Base-by-base conservation (phyloP, 1,140 invertebrate species). In the Phenacoccus solenopsis region DNA sequence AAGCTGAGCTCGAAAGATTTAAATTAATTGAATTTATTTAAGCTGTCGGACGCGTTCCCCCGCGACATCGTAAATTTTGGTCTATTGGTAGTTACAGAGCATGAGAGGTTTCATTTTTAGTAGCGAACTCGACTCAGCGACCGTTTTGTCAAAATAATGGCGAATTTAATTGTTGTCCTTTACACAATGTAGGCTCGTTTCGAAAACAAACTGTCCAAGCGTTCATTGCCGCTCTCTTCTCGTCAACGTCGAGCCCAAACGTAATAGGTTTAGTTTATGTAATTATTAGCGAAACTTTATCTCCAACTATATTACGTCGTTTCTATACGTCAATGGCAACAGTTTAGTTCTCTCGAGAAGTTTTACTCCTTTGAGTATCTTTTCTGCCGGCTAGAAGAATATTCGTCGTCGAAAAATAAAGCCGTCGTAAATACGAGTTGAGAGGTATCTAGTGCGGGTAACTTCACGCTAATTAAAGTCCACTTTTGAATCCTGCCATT, bases 191-290 rank as follows among this genome's bases (percentile, higher is more conserved):
- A 49, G 38, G 13, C 38, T 10, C 20, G 20, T 49, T 49, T 49
- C 38, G 3, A 49, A 49, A 49, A 16, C 38, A 49, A 49, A 49
- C 38, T 49, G 38, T n/a, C 38, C 38, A 49, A 49, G 20, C 16
- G 38, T 49, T 49, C 16, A 49, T 49, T 49, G 20, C 20, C n/a
- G n/a, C n/a, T n/a, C n/a, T n/a, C n/a, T n/a, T n/a, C n/a, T n/a
- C n/a, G n/a, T n/a, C n/a, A n/a, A n/a, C n/a, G n/a, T 16, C 38
- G 38, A 49, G 38, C 20, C n/a, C 20, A 49, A 32, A n/a, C 38
- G 38, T 49, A 49, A 49, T 49, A 49, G 38, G 38, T 49, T 49
- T 49, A 49, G 38, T 49, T 49, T 49, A 49, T 49, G 38, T 49
- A 49, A 49, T 49, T 49, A 49, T 49, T 49, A 49, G 38, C 20